Conservation (phyloP, 2,113 vertebrate species). For the Pygoscelis adeliae region DNA sequence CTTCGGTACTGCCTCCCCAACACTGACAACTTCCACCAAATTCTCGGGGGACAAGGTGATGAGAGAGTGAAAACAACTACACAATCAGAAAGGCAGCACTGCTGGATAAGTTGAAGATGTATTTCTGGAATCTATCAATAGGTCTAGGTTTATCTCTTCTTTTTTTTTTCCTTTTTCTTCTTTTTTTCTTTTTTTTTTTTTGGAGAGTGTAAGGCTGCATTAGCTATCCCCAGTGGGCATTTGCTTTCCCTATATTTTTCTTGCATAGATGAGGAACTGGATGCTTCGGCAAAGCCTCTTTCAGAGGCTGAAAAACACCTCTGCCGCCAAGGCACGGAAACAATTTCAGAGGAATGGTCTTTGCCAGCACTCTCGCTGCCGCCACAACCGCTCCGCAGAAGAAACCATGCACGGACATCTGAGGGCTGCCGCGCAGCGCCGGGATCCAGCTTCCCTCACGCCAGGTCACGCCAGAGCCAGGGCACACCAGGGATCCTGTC, state of each 20-base stretch:
- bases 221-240: neutral
- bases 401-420: neutral
- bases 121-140: constrained; percentile 26
- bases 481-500: constrained; percentile 94
- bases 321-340: constrained; percentile 74
- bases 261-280: constrained; percentile 66
- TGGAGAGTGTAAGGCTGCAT: neutral
- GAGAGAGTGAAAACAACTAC: neutral
- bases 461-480: constrained; percentile 89
- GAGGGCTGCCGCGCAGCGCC: neutral
- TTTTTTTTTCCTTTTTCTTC: neutral
- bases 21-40: neutral
- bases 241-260: constrained; percentile 53
- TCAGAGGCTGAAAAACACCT: constrained; percentile 16
- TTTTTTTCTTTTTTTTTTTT: too few relatives aligned
- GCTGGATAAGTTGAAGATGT: constrained; percentile 16
- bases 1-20: neutral
- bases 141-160: neutral
- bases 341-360: constrained; percentile 52
- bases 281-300: constrained; percentile 46
- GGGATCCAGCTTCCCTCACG: constrained; percentile 20
- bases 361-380: constrained; percentile 44
- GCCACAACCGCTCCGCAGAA: neutral
- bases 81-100: constrained; percentile 13
- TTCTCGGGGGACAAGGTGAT: neutral